Base-by-base conservation (phyloP, 2,888 invertebrate species). In the Hedya salicella region DNA sequence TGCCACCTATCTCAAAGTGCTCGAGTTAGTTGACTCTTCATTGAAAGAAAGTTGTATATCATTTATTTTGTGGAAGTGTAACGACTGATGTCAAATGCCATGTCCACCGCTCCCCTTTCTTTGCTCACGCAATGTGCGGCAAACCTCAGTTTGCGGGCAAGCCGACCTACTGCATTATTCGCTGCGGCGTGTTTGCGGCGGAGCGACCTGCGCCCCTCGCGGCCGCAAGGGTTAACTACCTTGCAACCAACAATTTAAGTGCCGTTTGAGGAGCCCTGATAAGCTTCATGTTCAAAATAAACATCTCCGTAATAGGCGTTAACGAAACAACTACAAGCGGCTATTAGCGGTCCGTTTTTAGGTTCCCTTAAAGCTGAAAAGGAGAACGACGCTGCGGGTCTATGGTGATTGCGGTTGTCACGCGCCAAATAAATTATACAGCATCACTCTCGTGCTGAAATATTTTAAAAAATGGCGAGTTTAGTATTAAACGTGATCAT, bases 171-270 rank as follows among this genome's bases (percentile, higher is more conserved):
- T 62, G 62, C 32, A 16, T 14, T 50, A 17, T 42, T 68, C 69
- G 66, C 54, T 57, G 56, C 62, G 52, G 21, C 48, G 60, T 60
- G 50, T 59, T 64, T 64, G 64, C 59, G 88, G 83, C 85, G 85
- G 80, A n/a, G 81, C 83, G 80, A 76, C 80, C 79, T 82, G 79
- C 81, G 73, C 81, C 78, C 80, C 74, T 65, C 76, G 62, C 73
- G 70, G 73, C 83, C 82, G 81, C 85, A 87, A 88, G 89, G 89
- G 91, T 89, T 91, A 90, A 90, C 88, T 89, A 86, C 90, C 88
- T 86, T 86, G 87, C 86, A 82, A 79, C 86, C 86, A 87, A 87
- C 88, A 85, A 85, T 90, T 89, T 89, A 88, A 88, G 84, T 83
- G 78, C 80, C 85, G 81, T 88, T 90, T 89, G 87, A 89, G 87